A percentile compares a stretch with the other conserved stretches of the same genome.
Evolutionary conservation across 1,140 invertebrate genomes (phyloP).

Genomic region (Alviniconcha marisindica): DNA sequence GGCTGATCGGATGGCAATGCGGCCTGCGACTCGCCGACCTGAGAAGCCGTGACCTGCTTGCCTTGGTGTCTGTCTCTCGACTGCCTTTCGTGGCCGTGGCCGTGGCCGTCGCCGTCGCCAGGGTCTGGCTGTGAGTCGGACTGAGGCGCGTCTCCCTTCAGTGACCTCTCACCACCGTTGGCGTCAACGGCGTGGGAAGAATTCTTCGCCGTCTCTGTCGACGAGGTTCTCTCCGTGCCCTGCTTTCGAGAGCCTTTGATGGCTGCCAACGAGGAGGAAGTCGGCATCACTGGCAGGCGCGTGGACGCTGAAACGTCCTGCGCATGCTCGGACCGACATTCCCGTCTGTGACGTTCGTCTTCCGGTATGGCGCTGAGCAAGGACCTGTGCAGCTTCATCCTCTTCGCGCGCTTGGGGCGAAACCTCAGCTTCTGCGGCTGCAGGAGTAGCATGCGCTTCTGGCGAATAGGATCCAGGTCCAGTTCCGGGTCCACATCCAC

Average conservation of each 20-base stretch:
- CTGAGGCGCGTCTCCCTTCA: not conserved
- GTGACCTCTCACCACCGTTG: not conserved
- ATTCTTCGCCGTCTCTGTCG: not conserved
- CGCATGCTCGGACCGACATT: slow-evolving; percentile 19
- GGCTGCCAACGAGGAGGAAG: slow-evolving; percentile 12
- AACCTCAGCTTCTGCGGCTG: slow-evolving; percentile 18
- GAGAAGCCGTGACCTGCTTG: not conserved
- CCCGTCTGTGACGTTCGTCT: slow-evolving; percentile 35
- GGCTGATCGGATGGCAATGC: not conserved
- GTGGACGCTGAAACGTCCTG: not conserved
- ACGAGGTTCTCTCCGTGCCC: too few species aligned
- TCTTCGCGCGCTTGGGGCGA: slow-evolving; percentile 50
- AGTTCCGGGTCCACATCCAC: too few species aligned
- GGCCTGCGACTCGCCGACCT: not conserved
- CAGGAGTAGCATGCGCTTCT: not conserved
- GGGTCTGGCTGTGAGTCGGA: not conserved
- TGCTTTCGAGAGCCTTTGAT: slow-evolving; percentile 10
- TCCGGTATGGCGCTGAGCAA: slow-evolving; percentile 49
- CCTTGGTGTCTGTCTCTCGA: not conserved
- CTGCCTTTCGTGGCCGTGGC: not conserved
- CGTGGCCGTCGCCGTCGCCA: not conserved
- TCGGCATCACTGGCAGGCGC: not conserved
- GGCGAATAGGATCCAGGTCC: too few species aligned
- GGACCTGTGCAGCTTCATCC: slow-evolving; percentile 51
- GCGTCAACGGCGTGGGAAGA: not conserved